These are phyloP conservation scores for Gryon sp. DNA, from an alignment of 1,140 invertebrate genomes.

Conservation along the genomic window DNA sequence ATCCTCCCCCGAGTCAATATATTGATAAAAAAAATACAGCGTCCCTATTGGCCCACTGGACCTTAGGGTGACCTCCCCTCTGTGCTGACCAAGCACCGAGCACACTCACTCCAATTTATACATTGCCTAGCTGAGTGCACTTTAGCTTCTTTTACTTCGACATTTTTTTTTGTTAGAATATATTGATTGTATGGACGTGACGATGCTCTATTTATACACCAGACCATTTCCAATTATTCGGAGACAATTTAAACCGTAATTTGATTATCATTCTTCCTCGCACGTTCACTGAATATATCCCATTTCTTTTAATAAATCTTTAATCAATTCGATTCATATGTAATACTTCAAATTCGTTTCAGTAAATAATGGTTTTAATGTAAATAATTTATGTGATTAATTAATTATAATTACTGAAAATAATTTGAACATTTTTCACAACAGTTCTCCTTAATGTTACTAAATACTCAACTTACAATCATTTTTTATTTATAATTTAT, in stretches of 20 bases:
- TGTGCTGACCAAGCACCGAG: conserved; percentile 77
- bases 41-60: conserved; percentile 75
- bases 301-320: too few relatives aligned
- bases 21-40: conserved; percentile 77
- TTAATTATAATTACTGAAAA: too few relatives aligned
- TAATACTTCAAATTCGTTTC: too few relatives aligned
- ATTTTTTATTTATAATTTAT: too few relatives aligned
- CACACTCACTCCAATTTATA: conserved; percentile 72
- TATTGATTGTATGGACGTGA: conserved; percentile 65
- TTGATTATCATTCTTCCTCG: conserved; percentile 26
- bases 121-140: conserved; percentile 62
- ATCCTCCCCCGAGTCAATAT: conserved; percentile 69
- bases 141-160: conserved; percentile 54
- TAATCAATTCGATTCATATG: too few relatives aligned
- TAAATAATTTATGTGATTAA: too few relatives aligned
- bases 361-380: too few relatives aligned
- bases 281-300: conserved; percentile 9
- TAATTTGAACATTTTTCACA: too few relatives aligned
- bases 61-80: conserved; percentile 75
- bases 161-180: conserved; percentile 62
- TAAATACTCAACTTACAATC: too few relatives aligned
- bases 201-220: conserved; percentile 59
- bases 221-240: conserved; percentile 46
- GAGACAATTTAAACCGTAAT: conserved; percentile 43
- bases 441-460: too few relatives aligned